phyloP scores from a whole-genome alignment of 2,113 vertebrate species.

The Lamprotornis superbus region DNA sequence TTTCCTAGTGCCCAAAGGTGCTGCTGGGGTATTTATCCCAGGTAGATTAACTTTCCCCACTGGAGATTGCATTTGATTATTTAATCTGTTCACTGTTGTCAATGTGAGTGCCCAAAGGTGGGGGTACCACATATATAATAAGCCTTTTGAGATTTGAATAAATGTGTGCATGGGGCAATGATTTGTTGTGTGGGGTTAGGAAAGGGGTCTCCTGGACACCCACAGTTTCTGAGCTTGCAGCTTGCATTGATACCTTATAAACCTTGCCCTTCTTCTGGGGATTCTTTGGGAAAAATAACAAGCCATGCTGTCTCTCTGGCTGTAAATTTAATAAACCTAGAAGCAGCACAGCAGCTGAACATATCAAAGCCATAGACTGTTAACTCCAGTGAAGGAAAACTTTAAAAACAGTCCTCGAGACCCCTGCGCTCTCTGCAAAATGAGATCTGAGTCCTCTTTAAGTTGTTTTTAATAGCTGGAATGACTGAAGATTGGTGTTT shows the following conservation, averaged over 20 bases:
- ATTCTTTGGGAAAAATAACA: background rate
- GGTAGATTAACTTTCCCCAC: background rate
- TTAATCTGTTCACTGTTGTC: background rate
- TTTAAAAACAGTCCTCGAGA: constrained; percentile 51
- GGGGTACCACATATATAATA: accelerated
- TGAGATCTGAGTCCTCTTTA: constrained; percentile 70
- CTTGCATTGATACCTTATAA: background rate
- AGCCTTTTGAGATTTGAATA: background rate
- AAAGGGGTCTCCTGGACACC: background rate
- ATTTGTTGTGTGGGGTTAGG: background rate
- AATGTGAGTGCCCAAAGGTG: accelerated
- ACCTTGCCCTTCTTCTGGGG: background rate
- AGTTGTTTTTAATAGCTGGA: constrained; percentile 76
- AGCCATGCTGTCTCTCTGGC: constrained; percentile 7
- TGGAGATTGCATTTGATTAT: background rate
- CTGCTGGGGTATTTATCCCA: background rate
- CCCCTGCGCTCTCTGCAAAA: constrained; percentile 52
- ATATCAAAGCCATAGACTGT: background rate
- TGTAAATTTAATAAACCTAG: constrained; percentile 58
- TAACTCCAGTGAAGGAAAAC: constrained; percentile 29
- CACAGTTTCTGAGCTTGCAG: background rate
- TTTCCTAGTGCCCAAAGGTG: background rate
- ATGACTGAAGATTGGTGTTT: constrained; percentile 63
- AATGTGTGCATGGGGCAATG: background rate
- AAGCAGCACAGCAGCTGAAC: constrained; percentile 33